Evolutionary conservation across 2,888 invertebrate species (phyloP).

Genomic region (Torymus tubicola): DNA sequence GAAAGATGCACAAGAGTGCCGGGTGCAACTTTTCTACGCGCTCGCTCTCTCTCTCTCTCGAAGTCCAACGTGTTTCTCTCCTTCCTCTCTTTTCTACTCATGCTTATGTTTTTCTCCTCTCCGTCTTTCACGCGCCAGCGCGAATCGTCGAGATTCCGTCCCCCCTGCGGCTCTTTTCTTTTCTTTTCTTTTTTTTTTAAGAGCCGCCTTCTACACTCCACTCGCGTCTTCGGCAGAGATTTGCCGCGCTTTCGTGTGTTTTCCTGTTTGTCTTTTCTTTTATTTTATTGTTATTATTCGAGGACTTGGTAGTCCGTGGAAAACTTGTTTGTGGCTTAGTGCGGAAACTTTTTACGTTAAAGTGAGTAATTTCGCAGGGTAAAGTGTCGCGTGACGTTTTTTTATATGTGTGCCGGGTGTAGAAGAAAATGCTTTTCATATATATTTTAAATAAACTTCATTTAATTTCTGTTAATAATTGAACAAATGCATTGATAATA

Average conservation of each 20-base stretch:
- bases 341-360: not conserved
- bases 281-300: not conserved
- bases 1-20: constrained; percentile 71
- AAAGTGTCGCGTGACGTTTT: no score
- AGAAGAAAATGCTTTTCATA: no score
- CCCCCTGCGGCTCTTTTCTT: no score
- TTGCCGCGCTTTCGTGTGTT: not conserved
- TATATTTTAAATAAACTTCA: no score
- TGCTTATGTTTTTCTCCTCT: not conserved
- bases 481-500: no score
- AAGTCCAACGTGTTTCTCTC: not conserved
- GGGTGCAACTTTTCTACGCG: constrained; percentile 74
- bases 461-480: no score
- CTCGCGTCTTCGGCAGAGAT: not conserved
- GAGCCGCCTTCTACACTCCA: not conserved
- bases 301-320: not conserved
- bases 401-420: no score
- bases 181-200: not conserved
- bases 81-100: not conserved
- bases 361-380: no score
- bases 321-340: no score
- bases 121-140: not conserved
- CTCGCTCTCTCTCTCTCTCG: not conserved
- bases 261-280: not conserved
- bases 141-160: not conserved